Conservation (phyloP, 2,113 vertebrate genomes). For the Bujurquina vittata region DNA sequence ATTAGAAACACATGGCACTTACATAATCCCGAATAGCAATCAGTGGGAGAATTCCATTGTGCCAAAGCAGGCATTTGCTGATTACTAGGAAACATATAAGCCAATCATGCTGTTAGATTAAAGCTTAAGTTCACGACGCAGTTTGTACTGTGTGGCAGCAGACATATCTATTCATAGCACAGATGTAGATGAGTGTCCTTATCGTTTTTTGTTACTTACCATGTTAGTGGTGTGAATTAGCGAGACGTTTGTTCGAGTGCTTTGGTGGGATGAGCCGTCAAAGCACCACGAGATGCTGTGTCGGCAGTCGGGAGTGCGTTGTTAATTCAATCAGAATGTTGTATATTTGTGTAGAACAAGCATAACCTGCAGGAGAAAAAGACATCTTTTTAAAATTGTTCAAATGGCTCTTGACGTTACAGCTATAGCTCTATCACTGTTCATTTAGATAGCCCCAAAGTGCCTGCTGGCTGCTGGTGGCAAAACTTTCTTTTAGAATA, state of each 20-base stretch:
- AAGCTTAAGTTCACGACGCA: not conserved
- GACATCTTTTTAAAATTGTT: not conserved
- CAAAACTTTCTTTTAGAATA: not conserved
- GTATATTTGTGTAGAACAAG: not conserved
- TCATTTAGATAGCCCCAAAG: slow-evolving; percentile 4
- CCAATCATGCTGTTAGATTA: not conserved
- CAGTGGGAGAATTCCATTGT: not conserved
- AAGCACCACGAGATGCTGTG: not conserved
- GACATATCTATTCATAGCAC: not conserved
- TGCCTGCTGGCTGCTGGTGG: not conserved
- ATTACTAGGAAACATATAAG: slow-evolving; percentile 6
- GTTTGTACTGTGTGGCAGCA: not conserved
- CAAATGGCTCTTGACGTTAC: not conserved
- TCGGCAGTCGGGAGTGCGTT: not conserved
- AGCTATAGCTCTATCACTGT: not conserved
- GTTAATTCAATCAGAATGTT: not conserved
- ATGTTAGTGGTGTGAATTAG: not conserved
- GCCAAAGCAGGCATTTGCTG: not conserved
- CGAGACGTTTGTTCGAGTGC: not conserved
- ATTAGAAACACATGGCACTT: not conserved
- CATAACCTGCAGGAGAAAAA: not conserved
- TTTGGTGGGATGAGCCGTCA: not conserved
- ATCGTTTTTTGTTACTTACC: not conserved
- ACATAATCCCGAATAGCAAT: not conserved
- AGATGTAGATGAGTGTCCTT: not conserved